Evolutionary conservation across 2,888 invertebrate species (phyloP), one percentile per base, ranked within the genome.

Genomic region (Rhagophthalmus giganteus): DNA sequence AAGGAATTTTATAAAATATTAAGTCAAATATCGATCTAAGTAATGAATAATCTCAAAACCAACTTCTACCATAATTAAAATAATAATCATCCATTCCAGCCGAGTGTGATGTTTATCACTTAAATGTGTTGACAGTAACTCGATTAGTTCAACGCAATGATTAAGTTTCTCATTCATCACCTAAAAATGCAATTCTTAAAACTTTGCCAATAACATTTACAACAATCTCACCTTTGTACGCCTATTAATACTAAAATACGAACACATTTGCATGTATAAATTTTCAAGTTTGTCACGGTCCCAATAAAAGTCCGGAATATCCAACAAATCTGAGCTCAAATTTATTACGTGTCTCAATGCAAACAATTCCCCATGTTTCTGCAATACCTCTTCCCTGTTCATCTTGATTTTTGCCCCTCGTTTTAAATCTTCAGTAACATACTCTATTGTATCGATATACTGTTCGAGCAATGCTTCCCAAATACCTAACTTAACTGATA

Each of bases 221-320:
- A n/a, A n/a, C n/a, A n/a, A n/a, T n/a, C n/a, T n/a, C n/a, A n/a
- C 91, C 78, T 82, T 86, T 5, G 94, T 94, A 55, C 97, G 79
- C 62, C 90, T 83, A 0, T 85, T 77, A 53, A 96, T 90, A 57
- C 85, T 88, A 66, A 96, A 90, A 75, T 96, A 92, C 1, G 83
- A 81, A 55, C 87, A 88, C 0, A 89, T 88, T 67, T 87, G 84
- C 49, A 86, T 81, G 74, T 95, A 98, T 3, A 97, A 78, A 1
- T 76, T 77, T 76, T 97, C 97, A 16, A 97, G 77, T 42, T 89
- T 82, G 63, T 95, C 94, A 41, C 94, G 83, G 67, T 98, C 97
- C 98, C 98, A 98, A 76, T 98, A 98, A 76, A 96, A 95, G 76
- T 98, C 98, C 0, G 97, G 96, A 0, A 93, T 93, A 73, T 96